A percentile compares a stretch with the other conserved stretches of the same genome.
phyloP scores from a whole-genome alignment of 1,140 invertebrate species.

The Globodera rostochiensis region DNA sequence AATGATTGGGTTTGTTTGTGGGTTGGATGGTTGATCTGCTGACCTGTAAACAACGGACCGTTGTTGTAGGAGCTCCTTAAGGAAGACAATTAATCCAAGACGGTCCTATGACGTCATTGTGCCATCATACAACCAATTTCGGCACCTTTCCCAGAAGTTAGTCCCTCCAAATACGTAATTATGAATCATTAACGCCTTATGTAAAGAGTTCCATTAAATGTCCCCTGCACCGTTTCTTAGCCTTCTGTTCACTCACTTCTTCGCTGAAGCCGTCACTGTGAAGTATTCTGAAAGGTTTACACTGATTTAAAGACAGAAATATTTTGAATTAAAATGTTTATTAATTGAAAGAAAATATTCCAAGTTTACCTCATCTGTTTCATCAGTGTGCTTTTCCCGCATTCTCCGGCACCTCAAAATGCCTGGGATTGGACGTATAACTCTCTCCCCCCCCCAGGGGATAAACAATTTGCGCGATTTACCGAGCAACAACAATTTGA shows the following conservation, averaged over 20 bases:
- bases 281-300: constrained; percentile 50
- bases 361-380: constrained; percentile 61
- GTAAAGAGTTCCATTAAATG: no score
- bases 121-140: background rate
- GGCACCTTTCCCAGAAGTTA: no score
- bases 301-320: constrained; percentile 20
- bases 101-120: no score
- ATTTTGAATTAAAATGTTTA: constrained; percentile 15
- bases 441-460: no score
- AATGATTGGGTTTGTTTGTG: background rate
- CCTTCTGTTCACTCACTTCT: constrained; percentile 24
- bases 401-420: constrained; percentile 58
- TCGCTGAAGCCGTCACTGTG: constrained; percentile 59
- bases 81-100: background rate
- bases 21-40: background rate
- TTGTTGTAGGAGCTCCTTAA: constrained; percentile 51
- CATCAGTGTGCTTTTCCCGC: constrained; percentile 60
- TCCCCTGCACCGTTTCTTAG: background rate
- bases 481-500: constrained; percentile 62
- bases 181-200: no score
- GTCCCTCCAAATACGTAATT: no score
- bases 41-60: constrained; percentile 47
- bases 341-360: no score
- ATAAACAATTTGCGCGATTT: background rate
- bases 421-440: background rate